Percentiles rank a stretch among this genome's conserved stretches.
Conservation (phyloP, 2,797 vertebrate species). For the Cuniculus paca region DNA sequence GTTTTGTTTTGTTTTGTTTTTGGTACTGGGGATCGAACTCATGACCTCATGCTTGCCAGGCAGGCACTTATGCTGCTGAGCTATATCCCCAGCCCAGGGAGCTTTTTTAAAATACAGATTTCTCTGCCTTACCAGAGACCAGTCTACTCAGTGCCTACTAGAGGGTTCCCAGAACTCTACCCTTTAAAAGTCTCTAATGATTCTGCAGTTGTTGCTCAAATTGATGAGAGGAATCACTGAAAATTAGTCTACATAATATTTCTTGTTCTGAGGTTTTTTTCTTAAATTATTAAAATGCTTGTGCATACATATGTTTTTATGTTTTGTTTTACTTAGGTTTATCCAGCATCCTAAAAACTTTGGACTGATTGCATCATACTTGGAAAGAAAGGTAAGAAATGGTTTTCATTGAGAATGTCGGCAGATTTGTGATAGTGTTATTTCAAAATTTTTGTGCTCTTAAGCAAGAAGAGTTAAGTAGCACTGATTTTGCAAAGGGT, state of each 20-base stretch:
- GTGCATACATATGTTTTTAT: constrained; percentile 50
- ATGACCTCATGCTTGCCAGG: no score
- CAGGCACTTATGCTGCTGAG: no score
- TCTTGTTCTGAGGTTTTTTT: background rate
- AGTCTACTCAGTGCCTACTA: background rate
- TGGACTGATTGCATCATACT: constrained; percentile 97
- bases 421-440: constrained; percentile 45
- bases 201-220: background rate
- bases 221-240: background rate
- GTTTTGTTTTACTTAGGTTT: constrained; percentile 91
- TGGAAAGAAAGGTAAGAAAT: constrained; percentile 97
- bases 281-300: constrained; percentile 62
- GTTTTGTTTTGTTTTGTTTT: no score
- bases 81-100: no score
- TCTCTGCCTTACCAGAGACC: background rate
- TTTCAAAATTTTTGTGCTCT: constrained; percentile 40
- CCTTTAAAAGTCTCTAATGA: background rate
- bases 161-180: background rate
- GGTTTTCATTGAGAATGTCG: constrained; percentile 22
- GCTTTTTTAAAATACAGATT: background rate
- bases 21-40: no score
- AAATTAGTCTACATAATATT: constrained; percentile 30
- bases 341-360: constrained; percentile 99
- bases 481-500: constrained; percentile 30
- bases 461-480: constrained; percentile 37